Evolutionary conservation across 2,797 vertebrate genomes (phyloP).

Genomic region (Chaetodon trifasciatus): DNA sequence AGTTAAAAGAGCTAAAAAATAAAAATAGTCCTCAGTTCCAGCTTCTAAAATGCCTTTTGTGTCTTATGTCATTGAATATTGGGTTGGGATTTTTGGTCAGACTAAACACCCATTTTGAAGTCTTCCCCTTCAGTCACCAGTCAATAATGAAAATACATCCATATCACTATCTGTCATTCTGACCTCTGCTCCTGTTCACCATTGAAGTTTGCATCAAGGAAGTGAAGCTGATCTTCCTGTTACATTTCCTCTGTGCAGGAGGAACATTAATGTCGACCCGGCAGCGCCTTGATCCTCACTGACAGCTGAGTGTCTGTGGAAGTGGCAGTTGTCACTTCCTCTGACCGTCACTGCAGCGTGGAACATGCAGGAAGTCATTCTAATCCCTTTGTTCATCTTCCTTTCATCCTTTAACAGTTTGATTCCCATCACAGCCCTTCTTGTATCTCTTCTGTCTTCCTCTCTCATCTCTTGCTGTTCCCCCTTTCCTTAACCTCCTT

Average conservation of each 20-base stretch:
- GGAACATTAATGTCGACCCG: not conserved
- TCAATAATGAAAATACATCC: not conserved
- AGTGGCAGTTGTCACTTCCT: constrained; percentile 46
- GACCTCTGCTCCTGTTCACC: too few relatives aligned
- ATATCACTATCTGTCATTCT: not conserved
- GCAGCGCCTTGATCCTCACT: constrained; percentile 23
- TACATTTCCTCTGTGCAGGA: not conserved
- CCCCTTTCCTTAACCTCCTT: not conserved
- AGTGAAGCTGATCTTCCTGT: not conserved
- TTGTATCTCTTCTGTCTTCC: not conserved
- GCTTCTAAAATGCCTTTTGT: too few relatives aligned
- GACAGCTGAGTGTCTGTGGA: constrained; percentile 30
- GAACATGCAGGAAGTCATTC: not conserved
- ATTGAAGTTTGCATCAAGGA: not conserved
- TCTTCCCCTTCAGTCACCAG: too few relatives aligned
- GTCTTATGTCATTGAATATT: too few relatives aligned
- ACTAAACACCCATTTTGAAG: not conserved
- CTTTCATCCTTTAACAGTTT: constrained; percentile 8
- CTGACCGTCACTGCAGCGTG: constrained; percentile 28
- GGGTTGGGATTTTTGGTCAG: too few relatives aligned
- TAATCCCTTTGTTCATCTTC: constrained; percentile 3
- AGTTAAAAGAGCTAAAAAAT: not conserved
- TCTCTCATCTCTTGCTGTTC: not conserved
- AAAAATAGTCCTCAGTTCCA: not conserved
- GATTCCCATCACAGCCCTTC: not conserved